Percentiles rank a stretch among this genome's conserved stretches.
Conservation (phyloP, 1,140 invertebrate genomes). For the Scaptomyza pallida region DNA sequence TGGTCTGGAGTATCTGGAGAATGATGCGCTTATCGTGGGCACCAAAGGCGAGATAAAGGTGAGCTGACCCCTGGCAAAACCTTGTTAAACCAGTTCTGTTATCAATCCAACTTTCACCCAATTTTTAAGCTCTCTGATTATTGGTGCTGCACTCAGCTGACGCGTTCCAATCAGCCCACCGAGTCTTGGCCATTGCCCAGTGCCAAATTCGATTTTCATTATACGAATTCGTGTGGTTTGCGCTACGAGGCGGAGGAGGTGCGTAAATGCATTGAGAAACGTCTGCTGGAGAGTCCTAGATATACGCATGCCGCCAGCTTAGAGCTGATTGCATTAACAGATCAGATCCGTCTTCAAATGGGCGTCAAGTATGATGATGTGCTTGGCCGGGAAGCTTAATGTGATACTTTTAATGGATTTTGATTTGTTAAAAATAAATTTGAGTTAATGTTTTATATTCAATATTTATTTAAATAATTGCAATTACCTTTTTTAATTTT, state of each 20-base stretch:
- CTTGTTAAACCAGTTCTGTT: constrained; percentile 7
- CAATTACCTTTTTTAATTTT: constrained; percentile 53
- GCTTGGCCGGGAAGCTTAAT: constrained; percentile 9
- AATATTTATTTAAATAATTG: constrained; percentile 81
- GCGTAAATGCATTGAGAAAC: constrained; percentile 87
- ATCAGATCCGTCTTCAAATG: constrained; percentile 87
- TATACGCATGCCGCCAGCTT: constrained; percentile 87
- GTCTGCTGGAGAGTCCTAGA: constrained; percentile 86
- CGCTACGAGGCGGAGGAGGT: constrained; percentile 90
- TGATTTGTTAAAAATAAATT: neutral
- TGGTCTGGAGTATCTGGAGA: constrained; percentile 85
- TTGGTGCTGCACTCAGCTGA: constrained; percentile 83
- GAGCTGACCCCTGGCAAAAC: constrained; percentile 23
- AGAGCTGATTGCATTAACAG: constrained; percentile 87
- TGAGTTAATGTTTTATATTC: constrained; percentile 59
- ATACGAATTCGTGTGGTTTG: constrained; percentile 88
- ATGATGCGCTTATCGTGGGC: constrained; percentile 88
- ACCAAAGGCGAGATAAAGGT: constrained; percentile 88
- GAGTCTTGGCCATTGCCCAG: constrained; percentile 86
- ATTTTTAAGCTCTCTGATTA: constrained; percentile 79
- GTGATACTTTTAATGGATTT: too few relatives aligned
- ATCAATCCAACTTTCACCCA: constrained; percentile 25
- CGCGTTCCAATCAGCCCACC: constrained; percentile 73
- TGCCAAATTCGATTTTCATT: constrained; percentile 85
- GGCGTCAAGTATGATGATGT: constrained; percentile 86